Conservation (phyloP, 2,113 vertebrate genomes). For the Gracilinanus agilis region DNA sequence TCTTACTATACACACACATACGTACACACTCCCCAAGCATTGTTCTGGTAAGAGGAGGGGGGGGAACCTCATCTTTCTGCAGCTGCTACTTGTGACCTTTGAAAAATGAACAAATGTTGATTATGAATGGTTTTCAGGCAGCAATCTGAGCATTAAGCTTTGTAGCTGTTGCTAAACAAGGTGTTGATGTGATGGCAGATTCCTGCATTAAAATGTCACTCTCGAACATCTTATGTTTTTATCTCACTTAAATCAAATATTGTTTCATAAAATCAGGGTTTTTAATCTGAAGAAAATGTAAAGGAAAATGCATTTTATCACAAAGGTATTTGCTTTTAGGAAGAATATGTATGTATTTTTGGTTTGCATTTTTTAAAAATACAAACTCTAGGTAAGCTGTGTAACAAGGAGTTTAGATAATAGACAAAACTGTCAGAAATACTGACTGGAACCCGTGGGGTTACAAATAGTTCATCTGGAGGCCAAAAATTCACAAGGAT, state of each 20-base stretch:
- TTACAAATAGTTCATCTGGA: not conserved
- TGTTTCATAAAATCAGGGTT: conserved; percentile 6
- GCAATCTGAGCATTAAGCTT: not conserved
- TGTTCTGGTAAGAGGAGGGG: not conserved
- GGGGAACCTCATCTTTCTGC: not conserved
- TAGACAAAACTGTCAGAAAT: not conserved
- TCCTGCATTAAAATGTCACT: conserved; percentile 26
- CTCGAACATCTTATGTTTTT: not conserved
- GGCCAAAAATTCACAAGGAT: not conserved
- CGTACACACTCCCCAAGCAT: not conserved
- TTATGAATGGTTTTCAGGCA: conserved; percentile 4
- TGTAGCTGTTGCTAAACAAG: not conserved
- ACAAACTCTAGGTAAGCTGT: not conserved
- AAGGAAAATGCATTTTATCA: not conserved
- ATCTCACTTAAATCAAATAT: not conserved
- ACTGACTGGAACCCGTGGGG: not conserved
- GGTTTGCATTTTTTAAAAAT: conserved; percentile 28
- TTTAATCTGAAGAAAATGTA: not conserved
- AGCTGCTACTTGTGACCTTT: not conserved
- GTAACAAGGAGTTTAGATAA: not conserved
- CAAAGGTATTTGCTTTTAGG: conserved; percentile 10
- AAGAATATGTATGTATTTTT: conserved; percentile 3
- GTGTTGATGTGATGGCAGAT: not conserved
- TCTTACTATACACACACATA: not conserved
- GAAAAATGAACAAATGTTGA: not conserved